Conservation (phyloP, 2,888 invertebrate species). For the Melanotus villosus region DNA sequence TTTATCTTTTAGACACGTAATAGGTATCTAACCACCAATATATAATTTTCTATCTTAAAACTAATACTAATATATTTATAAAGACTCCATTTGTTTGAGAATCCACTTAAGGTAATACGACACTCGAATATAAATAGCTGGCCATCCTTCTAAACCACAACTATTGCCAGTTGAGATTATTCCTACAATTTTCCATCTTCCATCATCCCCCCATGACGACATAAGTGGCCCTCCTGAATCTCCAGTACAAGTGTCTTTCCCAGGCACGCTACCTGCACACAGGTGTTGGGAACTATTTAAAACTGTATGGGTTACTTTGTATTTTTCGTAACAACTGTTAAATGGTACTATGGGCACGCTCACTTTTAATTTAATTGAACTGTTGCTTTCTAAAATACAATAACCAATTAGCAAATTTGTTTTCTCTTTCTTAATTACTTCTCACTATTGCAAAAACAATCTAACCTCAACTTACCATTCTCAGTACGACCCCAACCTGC, state of each 20-base stretch:
- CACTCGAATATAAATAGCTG: conserved; percentile 78
- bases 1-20: too few relatives aligned
- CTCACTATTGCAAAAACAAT: too few relatives aligned
- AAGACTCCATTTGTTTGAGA: background rate
- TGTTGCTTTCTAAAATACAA: conserved; percentile 53
- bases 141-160: conserved; percentile 77
- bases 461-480: conserved; percentile 52
- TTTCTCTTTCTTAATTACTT: too few relatives aligned
- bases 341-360: conserved; percentile 73
- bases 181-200: conserved; percentile 73
- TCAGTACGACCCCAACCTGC: conserved; percentile 68
- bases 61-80: too few relatives aligned
- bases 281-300: conserved; percentile 75
- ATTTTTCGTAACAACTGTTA: conserved; percentile 71
- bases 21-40: too few relatives aligned
- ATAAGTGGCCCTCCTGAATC: conserved; percentile 85
- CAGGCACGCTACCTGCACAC: conserved; percentile 79
- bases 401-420: too few relatives aligned
- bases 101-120: conserved; percentile 76
- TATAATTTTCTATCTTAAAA: too few relatives aligned
- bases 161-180: conserved; percentile 78
- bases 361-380: conserved; percentile 75
- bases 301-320: conserved; percentile 68
- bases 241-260: conserved; percentile 79
- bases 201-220: conserved; percentile 66